phyloP scores from a whole-genome alignment of 1,140 invertebrate genomes.

The Listronotus bonariensis region DNA sequence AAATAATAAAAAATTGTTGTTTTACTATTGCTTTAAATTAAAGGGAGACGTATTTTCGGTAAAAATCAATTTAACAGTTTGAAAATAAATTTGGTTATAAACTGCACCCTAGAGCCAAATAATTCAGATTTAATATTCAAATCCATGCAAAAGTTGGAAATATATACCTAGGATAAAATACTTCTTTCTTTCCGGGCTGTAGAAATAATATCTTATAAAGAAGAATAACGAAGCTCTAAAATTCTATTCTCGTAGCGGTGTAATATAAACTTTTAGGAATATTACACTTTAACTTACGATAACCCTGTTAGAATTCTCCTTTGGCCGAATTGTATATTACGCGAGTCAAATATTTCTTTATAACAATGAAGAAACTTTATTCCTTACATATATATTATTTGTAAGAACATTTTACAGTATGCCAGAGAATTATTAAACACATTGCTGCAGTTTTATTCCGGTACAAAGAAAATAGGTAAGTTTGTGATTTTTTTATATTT shows the following conservation, averaged over 20 bases:
- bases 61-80: too few relatives aligned
- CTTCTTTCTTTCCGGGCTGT: slow-evolving; percentile 16
- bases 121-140: slow-evolving; percentile 22
- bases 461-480: too few relatives aligned
- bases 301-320: slow-evolving; percentile 28
- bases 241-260: slow-evolving; percentile 30
- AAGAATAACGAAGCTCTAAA: slow-evolving; percentile 18
- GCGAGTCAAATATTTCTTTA: slow-evolving; percentile 29
- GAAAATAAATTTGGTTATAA: neutral
- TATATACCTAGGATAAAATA: slow-evolving; percentile 26
- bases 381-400: slow-evolving; percentile 5
- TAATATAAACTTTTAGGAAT: slow-evolving; percentile 33
- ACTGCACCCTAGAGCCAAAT: slow-evolving; percentile 2
- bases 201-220: slow-evolving; percentile 24
- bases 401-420: too few relatives aligned
- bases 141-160: slow-evolving; percentile 19
- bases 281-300: slow-evolving; percentile 36
- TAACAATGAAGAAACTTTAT: slow-evolving; percentile 27
- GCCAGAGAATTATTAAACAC: too few relatives aligned
- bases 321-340: slow-evolving; percentile 26
- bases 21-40: too few relatives aligned
- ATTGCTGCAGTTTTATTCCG: too few relatives aligned
- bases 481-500: too few relatives aligned
- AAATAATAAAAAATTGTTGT: too few relatives aligned
- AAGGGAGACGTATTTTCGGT: too few relatives aligned